These are phyloP conservation scores for Clusia tigrina DNA, from an alignment of 2,888 invertebrate genomes.

Conservation along the genomic window DNA sequence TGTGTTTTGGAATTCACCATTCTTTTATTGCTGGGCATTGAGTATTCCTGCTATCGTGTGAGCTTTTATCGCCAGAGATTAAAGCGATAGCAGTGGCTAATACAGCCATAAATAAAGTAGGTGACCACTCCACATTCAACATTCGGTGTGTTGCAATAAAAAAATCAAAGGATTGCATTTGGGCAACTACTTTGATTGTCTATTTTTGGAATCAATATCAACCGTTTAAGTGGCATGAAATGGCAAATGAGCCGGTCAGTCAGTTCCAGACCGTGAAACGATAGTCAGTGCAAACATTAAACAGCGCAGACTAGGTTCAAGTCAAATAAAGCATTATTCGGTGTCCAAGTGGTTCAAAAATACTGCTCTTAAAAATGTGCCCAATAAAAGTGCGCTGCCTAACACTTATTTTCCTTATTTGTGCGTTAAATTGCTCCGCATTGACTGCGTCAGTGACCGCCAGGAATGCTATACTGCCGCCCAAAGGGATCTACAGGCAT, in stretches of 20 bases:
- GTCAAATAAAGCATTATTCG: too few species aligned
- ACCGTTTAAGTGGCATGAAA: background rate
- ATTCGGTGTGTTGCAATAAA: background rate
- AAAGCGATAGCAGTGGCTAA: background rate
- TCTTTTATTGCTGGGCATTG: too few species aligned
- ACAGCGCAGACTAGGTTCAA: too few species aligned
- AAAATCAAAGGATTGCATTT: slow-evolving; percentile 25
- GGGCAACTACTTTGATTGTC: background rate
- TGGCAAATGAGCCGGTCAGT: background rate
- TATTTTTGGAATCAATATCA: background rate
- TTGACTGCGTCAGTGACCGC: too few species aligned
- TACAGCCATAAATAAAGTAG: too few species aligned
- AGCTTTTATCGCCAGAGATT: too few species aligned
- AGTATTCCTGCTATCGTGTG: too few species aligned
- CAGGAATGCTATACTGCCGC: too few species aligned
- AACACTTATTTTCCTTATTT: too few species aligned
- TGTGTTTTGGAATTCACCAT: too few species aligned
- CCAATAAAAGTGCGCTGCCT: background rate
- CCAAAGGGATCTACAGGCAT: slow-evolving; percentile 27
- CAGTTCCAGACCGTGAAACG: background rate
- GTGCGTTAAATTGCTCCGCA: too few species aligned
- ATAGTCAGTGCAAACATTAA: too few species aligned
- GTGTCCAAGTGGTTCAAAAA: background rate
- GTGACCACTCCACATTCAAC: background rate
- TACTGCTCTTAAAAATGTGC: background rate